Percentiles rank a stretch among this genome's conserved stretches.
Conservation (phyloP, 2,797 vertebrate genomes). For the Ptychadena robeensis region DNA sequence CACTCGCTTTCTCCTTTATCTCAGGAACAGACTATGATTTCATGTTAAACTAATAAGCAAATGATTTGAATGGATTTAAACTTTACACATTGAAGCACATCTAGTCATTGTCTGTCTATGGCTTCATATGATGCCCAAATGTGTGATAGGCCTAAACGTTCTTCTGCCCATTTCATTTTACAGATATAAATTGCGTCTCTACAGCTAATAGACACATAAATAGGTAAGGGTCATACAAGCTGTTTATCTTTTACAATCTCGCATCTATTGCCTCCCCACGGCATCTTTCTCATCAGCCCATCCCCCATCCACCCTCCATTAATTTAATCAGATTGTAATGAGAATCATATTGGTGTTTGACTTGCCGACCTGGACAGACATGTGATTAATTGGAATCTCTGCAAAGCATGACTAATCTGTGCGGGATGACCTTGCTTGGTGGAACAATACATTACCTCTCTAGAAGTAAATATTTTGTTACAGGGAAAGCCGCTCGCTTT, state of each 20-base stretch:
- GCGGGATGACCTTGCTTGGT: conserved; percentile 62
- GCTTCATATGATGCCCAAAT: neutral
- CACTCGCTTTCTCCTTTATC: no score
- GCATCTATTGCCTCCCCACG: neutral
- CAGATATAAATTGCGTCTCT: neutral
- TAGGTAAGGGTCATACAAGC: neutral
- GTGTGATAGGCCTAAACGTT: neutral
- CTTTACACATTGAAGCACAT: no score
- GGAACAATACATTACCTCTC: conserved; percentile 44
- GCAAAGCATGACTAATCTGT: conserved; percentile 59
- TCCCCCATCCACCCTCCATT: conserved; percentile 30
- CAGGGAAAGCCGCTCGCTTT: conserved; percentile 15
- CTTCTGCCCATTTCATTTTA: neutral
- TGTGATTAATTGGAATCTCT: conserved; percentile 62
- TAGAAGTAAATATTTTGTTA: conserved; percentile 55
- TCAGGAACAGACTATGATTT: no score
- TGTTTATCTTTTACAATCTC: neutral
- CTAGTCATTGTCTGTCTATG: neutral
- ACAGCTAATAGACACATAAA: conserved; percentile 2
- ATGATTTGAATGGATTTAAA: no score
- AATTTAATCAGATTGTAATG: conserved; percentile 58
- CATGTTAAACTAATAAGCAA: no score
- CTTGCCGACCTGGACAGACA: conserved; percentile 54
- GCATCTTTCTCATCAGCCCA: conserved; percentile 16
- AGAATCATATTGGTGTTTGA: conserved; percentile 50